Base-by-base conservation (phyloP, 2,797 vertebrate genomes). In the Falco cherrug region DNA sequence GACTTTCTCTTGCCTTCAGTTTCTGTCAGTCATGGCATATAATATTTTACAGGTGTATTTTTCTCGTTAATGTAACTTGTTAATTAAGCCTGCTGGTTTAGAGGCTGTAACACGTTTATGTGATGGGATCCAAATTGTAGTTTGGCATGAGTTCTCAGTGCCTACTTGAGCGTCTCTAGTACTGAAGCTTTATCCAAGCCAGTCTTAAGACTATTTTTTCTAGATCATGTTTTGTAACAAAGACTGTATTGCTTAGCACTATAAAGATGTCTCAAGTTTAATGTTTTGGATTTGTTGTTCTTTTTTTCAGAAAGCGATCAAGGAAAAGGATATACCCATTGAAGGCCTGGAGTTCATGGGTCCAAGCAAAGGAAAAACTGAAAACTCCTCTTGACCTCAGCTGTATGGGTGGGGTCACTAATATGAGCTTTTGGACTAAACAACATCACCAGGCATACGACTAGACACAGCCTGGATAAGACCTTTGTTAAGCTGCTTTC, bases 341-440 rank as follows among this genome's bases (percentile, higher is more conserved):
- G 99, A 99, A 95, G 99, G 99, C 3, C 97, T 99, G 97, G 99
- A 99, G 61, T 99, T 99, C 97, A 99, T 99, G 99, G 99, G 98
- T 14, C 98, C 98, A 13, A 98, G 97, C 97, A 99, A 99, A 97
- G 99, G 99, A 51, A 99, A 99, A 83, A 96, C 98, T 5, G 98
- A 99, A 68, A 98, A 97, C 95, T 99, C 99, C 98, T 97, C 97
- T 31, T 98, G 97, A 98, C 93, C 78, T 76, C 64, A 35, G 17
- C 74, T 76, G n/a, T 14, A 2, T n/a, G 51, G 61, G 7, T 61
- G 71, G 69, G 92, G 65, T 53, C 92, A 53, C 69, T 45, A 35
- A 65, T 9, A n/a, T 3, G 29, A 81, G 73, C 74, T 94, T 57
- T 45, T 73, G 61, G 64, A 68, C 80, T 95, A 13, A 67, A 70